These are phyloP conservation scores for Drosophila triauraria DNA, from an alignment of 1,140 invertebrate genomes.

Conservation along the genomic window DNA sequence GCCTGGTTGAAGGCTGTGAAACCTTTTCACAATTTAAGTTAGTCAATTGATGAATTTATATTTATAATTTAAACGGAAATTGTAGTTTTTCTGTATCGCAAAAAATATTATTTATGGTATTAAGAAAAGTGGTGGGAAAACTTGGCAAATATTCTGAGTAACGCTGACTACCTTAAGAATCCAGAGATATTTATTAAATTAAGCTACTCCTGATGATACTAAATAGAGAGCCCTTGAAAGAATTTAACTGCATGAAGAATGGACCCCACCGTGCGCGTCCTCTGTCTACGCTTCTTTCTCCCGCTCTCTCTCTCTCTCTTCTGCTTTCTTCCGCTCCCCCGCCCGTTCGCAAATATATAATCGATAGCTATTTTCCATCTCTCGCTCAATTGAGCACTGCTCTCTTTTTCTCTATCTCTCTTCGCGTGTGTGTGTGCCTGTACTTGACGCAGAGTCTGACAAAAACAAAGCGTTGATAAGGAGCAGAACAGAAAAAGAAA, in stretches of 20 bases:
- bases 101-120: too few relatives aligned
- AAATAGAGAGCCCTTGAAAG: conserved; percentile 3
- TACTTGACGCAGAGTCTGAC: conserved; percentile 49
- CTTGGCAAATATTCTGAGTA: background rate
- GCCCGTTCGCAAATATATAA: conserved; percentile 27
- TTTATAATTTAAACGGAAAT: background rate
- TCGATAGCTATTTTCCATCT: conserved; percentile 43
- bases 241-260: conserved; percentile 3
- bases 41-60: too few relatives aligned
- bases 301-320: background rate
- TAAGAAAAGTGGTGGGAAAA: too few relatives aligned
- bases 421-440: conserved; percentile 6
- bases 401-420: conserved; percentile 13
- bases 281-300: conserved; percentile 13
- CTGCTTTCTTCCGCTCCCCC: conserved; percentile 1
- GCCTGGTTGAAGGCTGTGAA: too few relatives aligned
- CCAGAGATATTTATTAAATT: background rate
- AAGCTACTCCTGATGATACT: background rate
- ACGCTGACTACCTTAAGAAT: background rate
- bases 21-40: background rate
- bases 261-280: conserved; percentile 24
- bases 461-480: conserved; percentile 53
- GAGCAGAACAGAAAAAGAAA: conserved; percentile 30
- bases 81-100: background rate
- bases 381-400: conserved; percentile 12